phyloP scores from a whole-genome alignment of 2,888 invertebrate genomes.

The Heteromyza rotundicornis region DNA sequence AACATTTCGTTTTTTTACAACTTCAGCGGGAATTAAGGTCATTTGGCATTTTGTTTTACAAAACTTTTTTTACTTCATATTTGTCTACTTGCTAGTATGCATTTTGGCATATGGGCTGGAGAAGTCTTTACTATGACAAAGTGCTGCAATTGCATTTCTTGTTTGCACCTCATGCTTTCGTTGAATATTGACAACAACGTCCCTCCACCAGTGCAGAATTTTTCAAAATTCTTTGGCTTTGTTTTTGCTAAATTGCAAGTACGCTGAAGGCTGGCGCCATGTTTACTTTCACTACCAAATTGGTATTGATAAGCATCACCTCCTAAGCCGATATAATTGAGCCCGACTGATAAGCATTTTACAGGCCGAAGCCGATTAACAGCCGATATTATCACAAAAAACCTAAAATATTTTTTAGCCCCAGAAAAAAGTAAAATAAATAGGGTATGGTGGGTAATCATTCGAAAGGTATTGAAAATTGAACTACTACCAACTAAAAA shows the following conservation, averaged over 20 bases:
- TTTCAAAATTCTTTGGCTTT: neutral
- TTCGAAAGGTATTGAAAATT: conserved; percentile 11
- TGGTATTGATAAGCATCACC: too few relatives aligned
- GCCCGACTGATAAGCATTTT: too few relatives aligned
- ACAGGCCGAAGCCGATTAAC: too few relatives aligned
- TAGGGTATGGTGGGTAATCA: neutral
- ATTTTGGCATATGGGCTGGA: too few relatives aligned
- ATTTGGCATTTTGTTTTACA: too few relatives aligned
- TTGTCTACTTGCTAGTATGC: conserved; percentile 15
- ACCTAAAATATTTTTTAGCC: neutral
- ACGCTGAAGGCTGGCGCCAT: too few relatives aligned
- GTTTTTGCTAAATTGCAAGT: too few relatives aligned
- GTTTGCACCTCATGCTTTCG: too few relatives aligned
- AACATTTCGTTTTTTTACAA: neutral
- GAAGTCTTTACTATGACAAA: too few relatives aligned
- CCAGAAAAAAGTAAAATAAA: neutral
- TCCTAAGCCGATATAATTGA: too few relatives aligned
- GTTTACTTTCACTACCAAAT: too few relatives aligned
- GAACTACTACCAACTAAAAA: neutral
- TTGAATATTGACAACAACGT: too few relatives aligned
- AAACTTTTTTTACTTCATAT: neutral
- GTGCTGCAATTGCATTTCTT: conserved; percentile 23
- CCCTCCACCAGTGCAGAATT: neutral
- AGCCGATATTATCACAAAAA: neutral
- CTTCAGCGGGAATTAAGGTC: neutral